Base-by-base conservation (phyloP, 2,113 vertebrate genomes). In the Beaufortia kweichowensis region DNA sequence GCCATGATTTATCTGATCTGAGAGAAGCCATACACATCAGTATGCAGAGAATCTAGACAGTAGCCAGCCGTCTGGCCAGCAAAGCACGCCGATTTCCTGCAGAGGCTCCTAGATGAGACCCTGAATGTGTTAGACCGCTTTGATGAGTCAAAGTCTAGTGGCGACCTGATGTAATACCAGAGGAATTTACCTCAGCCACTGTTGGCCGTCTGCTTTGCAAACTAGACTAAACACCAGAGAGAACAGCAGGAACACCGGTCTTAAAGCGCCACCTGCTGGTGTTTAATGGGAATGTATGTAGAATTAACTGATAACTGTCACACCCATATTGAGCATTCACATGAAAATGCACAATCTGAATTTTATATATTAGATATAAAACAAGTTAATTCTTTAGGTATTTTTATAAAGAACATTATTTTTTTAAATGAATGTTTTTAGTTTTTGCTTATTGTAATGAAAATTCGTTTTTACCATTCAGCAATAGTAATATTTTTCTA, bases 71-170 rank as follows among this genome's bases (percentile, higher is more conserved):
- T 76, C 77, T 82, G 70, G 76, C 39, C 53, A 19, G 60, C 10
- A 64, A 65, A 70, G 66, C 50, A 60, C 46, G 53, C 59, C 56
- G 77, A 79, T 86, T 86, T 86, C 81, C 81, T 83, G 81, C 41
- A 71, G 48, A 63, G 43, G 57, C 59, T 75, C 75, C 70, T 23
- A 78, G 81, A 76, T 81, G 19, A 55, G 78, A 84, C 83, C 75
- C 81, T 71, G 70, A 76, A 81, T 76, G 6, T 63, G 81, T 79
- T 64, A 62, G 70, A 68, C 65, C 63, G 53, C 53, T 69, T 79
- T 76, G 39, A 74, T 86, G 85, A 84, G 77, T 84, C 81, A 84
- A 82, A 79, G 83, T 81, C 83, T 80, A 63, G 28, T 73, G 75
- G 77, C 43, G 64, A 80, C 61, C 72, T 86, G 85, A 85, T 83